These are phyloP conservation scores for Sebastes iracundus DNA, from an alignment of 2,797 vertebrate genomes.

Conservation along the genomic window DNA sequence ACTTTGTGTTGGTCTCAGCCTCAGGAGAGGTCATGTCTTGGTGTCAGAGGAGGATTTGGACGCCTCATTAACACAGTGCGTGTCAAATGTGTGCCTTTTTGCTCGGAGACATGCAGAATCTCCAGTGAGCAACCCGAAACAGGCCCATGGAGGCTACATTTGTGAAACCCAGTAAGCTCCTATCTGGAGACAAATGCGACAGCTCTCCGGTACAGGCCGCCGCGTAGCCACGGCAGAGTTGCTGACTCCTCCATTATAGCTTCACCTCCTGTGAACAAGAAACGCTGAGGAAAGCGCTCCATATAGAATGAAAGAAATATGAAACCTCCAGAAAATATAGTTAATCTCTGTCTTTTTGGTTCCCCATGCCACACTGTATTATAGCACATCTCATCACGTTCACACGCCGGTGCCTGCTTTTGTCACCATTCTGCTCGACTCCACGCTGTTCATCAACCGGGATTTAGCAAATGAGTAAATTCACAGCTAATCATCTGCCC, in stretches of 20 bases:
- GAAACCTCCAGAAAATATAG: slow-evolving; percentile 14
- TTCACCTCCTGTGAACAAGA: slow-evolving; percentile 46
- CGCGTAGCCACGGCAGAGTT: slow-evolving; percentile 41
- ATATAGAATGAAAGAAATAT: slow-evolving; percentile 31
- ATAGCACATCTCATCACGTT: neutral
- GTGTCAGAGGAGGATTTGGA: slow-evolving; percentile 21
- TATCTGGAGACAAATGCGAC: slow-evolving; percentile 58
- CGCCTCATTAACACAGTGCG: slow-evolving; percentile 50
- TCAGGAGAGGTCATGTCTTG: slow-evolving; percentile 4
- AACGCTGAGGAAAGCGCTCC: slow-evolving; percentile 50
- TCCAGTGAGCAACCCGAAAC: slow-evolving; percentile 11
- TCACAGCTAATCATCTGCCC: slow-evolving; percentile 41
- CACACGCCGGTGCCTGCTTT: neutral
- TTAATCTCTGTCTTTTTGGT: slow-evolving; percentile 10
- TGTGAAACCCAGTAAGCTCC: slow-evolving; percentile 31
- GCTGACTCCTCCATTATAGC: slow-evolving; percentile 63
- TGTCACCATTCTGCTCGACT: slow-evolving; percentile 1
- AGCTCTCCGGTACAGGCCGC: slow-evolving; percentile 40
- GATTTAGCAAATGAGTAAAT: slow-evolving; percentile 38
- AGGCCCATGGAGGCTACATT: slow-evolving; percentile 26
- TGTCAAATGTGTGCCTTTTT: slow-evolving; percentile 43
- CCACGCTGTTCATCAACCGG: slow-evolving; percentile 23
- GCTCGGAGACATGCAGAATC: slow-evolving; percentile 12
- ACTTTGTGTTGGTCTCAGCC: neutral
- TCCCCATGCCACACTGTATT: neutral